Base-by-base conservation (phyloP, 1,140 invertebrate genomes). In the Zaprionus nigranus region DNA sequence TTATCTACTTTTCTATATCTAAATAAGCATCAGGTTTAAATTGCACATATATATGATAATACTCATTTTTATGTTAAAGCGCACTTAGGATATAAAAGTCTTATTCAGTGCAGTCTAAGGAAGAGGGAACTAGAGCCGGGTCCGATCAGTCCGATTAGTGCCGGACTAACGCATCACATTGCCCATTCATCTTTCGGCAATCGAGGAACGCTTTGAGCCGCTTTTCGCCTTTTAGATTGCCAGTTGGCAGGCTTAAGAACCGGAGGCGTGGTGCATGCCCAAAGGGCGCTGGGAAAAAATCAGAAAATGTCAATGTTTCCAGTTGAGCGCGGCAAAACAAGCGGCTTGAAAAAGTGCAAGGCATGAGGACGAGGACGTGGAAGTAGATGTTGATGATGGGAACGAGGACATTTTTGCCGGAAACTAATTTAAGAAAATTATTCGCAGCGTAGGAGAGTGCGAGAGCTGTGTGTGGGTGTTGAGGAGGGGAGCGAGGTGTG, bases 381-480 rank as follows among this genome's bases (percentile, higher is more conserved):
- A 34, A 34, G 30, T 34, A 11, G 30, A 34, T 34, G 30, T 34
- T 9, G 9, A 34, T 34, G 30, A 46, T 46, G 12, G 13, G 43
- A 70, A 59, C 66, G 49, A 76, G 62, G 71, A 67, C 59, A 77
- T 65, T 83, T 78, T 67, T 71, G 74, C 82, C 73, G 81, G 84
- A 88, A 90, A 88, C 84, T 90, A 88, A 88, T 88, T 88, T 90
- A 75, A 75, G 68, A 84, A 84, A 71, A 79, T 90, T 81, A 72
- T 72, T 66, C 68, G 68, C 58, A 65, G n/a, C n/a, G n/a, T n/a
- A n/a, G n/a, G n/a, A n/a, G n/a, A n/a, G n/a, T n/a, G n/a, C n/a
- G n/a, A n/a, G 56, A 30, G 28, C 9, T 34, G 9, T 34, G 30
- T 11, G 30, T 11, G 30, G 30, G 28, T 9, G n/a, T 43, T 43